Base-by-base conservation (phyloP, 2,888 invertebrate species). In the Mythimna vitellina region DNA sequence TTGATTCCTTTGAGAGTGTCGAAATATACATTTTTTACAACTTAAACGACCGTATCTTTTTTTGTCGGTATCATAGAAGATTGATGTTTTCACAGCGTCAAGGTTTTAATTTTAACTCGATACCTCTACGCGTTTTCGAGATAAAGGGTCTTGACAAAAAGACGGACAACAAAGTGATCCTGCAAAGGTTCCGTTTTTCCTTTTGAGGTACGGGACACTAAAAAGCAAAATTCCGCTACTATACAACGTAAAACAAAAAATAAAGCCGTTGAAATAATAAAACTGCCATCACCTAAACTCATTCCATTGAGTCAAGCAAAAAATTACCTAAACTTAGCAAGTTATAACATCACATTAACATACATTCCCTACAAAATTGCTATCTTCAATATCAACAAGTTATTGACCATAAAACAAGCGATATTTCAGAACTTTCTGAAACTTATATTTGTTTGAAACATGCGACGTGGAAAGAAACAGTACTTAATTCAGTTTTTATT, bases 371-470 rank as follows among this genome's bases (percentile, higher is more conserved):
- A 29, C 12, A 38, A 65, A 68, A 73, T 53, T 12, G n/a, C 65
- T 53, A 29, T 68, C 29, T 78, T 73, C 22, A 73, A 61, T 73
- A 65, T 57, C 57, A 68, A 73, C 61, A 73, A 67, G 38, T 67
- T 77, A 65, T 78, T 61, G 61, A 10, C 1, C 68, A 14, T 72
- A 72, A 76, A 77, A 78, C 35, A 29, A 61, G 29, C 60, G 12
- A 46, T n/a, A 10, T 61, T 78, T n/a, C 51, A 1, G 51, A 77
- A 61, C 7, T 56, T 60, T 38, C n/a, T 6, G 51, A 14, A 67
- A 67, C 67, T 46, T 46, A 32, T 67, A 78, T 61, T 25, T 53
- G 53, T 65, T 58, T 51, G 53, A 25, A 71, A 46, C 77, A 78
- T 57, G 77, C 78, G 14, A 73, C 0, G 38, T 38, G 3, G 17